Evolutionary conservation across 1,140 invertebrate genomes (phyloP).

Genomic region (Pachypsylla venusta): DNA sequence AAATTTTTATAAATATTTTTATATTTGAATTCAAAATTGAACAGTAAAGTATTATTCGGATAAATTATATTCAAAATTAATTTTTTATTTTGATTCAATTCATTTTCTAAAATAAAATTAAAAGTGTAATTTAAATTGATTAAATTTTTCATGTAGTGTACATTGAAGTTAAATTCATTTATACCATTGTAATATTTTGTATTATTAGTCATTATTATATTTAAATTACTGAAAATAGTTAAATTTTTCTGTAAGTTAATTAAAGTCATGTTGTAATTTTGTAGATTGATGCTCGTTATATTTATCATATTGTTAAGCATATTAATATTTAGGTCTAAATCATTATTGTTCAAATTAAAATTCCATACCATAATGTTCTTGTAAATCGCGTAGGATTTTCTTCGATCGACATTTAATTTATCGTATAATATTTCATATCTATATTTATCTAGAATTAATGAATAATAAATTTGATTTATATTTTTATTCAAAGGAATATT

Average conservation of each 20-base stretch:
- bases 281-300: background rate
- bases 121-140: background rate
- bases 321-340: background rate
- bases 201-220: background rate
- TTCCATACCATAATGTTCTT: background rate
- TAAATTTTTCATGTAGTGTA: background rate
- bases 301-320: slow-evolving; percentile 3
- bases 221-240: background rate
- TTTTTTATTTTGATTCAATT: slow-evolving; percentile 1
- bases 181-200: background rate
- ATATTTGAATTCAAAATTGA: background rate
- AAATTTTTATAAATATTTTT: background rate
- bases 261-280: background rate
- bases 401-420: background rate
- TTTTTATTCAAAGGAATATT: background rate
- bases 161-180: background rate
- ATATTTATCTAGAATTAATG: background rate
- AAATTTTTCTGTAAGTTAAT: background rate
- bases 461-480: background rate
- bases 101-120: background rate
- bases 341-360: background rate
- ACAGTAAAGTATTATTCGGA: background rate
- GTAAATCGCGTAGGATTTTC: background rate
- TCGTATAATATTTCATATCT: background rate
- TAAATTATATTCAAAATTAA: background rate